Evolutionary conservation across 2,113 vertebrate species (phyloP).

Genomic region (Clarias macrocephalus): DNA sequence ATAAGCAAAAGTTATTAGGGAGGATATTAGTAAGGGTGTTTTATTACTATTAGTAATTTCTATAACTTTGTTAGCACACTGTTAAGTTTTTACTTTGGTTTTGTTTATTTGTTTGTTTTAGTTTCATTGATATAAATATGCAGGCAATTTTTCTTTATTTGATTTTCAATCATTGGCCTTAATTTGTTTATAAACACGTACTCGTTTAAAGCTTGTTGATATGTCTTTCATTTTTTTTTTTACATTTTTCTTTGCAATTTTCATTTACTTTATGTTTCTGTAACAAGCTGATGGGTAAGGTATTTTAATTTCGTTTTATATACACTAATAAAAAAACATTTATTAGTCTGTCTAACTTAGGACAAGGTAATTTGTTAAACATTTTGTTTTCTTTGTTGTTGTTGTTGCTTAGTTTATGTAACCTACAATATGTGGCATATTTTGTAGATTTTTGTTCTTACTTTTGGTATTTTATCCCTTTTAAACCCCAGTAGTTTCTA

Average conservation of each 20-base stretch:
- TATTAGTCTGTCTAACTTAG: too few species aligned
- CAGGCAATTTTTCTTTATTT: background rate
- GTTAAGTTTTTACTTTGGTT: background rate
- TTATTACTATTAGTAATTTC: too few species aligned
- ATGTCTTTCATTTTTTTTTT: too few species aligned
- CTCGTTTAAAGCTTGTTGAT: too few species aligned
- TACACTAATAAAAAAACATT: too few species aligned
- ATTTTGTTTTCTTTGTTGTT: background rate
- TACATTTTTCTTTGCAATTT: too few species aligned
- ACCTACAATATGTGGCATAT: background rate
- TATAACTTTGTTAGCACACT: background rate
- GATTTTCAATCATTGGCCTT: too few species aligned
- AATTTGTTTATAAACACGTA: too few species aligned
- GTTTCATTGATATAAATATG: background rate
- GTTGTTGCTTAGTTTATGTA: background rate
- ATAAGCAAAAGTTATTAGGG: too few species aligned
- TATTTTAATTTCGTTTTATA: background rate
- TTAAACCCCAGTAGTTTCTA: background rate
- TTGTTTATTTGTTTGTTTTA: background rate
- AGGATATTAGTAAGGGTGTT: too few species aligned
- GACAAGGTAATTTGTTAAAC: background rate
- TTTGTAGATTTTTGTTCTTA: background rate
- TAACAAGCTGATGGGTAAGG: background rate
- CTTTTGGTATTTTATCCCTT: background rate
- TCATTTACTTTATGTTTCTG: too few species aligned